phyloP scores from a whole-genome alignment of 2,888 invertebrate genomes.

The Pandemis corylana region DNA sequence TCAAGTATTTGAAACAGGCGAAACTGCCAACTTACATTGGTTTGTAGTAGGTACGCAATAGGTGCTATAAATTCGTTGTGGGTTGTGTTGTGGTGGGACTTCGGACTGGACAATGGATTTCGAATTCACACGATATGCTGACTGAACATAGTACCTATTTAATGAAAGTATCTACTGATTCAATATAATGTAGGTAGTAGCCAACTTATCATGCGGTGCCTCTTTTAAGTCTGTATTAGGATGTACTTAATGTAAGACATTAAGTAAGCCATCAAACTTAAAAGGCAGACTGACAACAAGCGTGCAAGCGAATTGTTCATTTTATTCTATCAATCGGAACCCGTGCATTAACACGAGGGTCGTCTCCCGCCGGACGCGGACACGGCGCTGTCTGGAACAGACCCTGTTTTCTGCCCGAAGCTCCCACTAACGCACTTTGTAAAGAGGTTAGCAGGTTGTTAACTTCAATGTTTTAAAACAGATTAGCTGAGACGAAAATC shows the following conservation, averaged over 20 bases:
- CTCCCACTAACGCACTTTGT: slow-evolving; percentile 4
- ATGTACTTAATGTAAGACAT: background rate
- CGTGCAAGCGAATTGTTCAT: slow-evolving; percentile 7
- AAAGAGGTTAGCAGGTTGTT: slow-evolving; percentile 8
- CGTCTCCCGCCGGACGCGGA: slow-evolving; percentile 66
- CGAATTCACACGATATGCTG: slow-evolving; percentile 6
- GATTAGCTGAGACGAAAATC: background rate
- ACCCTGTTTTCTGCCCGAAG: slow-evolving; percentile 56
- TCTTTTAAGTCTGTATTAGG: background rate
- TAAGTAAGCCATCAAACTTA: background rate
- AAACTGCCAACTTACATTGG: slow-evolving; percentile 13
- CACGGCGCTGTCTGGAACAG: slow-evolving; percentile 62
- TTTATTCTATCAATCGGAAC: slow-evolving; percentile 50
- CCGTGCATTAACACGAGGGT: slow-evolving; percentile 55
- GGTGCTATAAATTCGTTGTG: slow-evolving; percentile 13
- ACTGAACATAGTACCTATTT: background rate
- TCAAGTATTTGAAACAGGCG: slow-evolving; percentile 45
- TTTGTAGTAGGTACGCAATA: slow-evolving; percentile 5
- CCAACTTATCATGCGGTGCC: background rate
- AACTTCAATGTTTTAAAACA: slow-evolving; percentile 11
- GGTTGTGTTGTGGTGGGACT: background rate
- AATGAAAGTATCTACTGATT: background rate
- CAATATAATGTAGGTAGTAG: background rate
- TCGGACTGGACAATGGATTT: background rate
- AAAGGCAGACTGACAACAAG: background rate